Percentiles rank a stretch among this genome's conserved stretches.
Evolutionary conservation across 1,140 invertebrate species (phyloP).

Genomic region (Acromyrmex echinatior): DNA sequence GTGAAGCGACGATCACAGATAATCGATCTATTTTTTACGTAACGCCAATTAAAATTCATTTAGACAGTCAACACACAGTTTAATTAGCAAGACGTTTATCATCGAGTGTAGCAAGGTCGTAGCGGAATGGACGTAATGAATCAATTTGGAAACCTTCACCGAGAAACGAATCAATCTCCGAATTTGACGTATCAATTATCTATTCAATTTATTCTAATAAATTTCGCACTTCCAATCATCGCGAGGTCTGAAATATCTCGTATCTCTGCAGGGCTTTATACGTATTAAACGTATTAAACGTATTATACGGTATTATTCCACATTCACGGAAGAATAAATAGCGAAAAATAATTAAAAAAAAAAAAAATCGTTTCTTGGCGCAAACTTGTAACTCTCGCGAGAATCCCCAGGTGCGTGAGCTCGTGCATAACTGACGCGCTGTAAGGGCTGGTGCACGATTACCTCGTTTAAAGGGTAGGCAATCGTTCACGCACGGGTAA

Average conservation of each 20-base stretch:
- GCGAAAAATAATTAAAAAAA: constrained; percentile 21
- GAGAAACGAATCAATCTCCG: neutral
- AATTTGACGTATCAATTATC: no score
- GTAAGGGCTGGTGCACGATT: constrained; percentile 54
- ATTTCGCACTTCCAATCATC: no score
- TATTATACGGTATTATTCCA: neutral
- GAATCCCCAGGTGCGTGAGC: constrained; percentile 43
- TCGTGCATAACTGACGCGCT: constrained; percentile 52
- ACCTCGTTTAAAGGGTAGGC: constrained; percentile 57
- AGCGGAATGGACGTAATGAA: neutral
- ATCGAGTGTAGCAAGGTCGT: neutral
- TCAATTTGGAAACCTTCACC: neutral
- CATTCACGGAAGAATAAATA: constrained; percentile 26
- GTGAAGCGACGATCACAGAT: neutral
- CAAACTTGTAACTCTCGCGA: constrained; percentile 12
- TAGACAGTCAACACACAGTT: neutral
- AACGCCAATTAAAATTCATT: constrained; percentile 2
- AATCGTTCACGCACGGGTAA: constrained; percentile 55
- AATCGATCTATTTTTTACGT: neutral
- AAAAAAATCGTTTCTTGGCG: constrained; percentile 37
- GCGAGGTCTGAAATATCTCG: no score
- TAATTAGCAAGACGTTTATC: neutral
- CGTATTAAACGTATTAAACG: neutral
- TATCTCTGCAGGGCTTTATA: neutral
- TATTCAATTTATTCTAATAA: no score